Base-by-base conservation (phyloP, 1,140 invertebrate genomes). In the Lepidurus apus region DNA sequence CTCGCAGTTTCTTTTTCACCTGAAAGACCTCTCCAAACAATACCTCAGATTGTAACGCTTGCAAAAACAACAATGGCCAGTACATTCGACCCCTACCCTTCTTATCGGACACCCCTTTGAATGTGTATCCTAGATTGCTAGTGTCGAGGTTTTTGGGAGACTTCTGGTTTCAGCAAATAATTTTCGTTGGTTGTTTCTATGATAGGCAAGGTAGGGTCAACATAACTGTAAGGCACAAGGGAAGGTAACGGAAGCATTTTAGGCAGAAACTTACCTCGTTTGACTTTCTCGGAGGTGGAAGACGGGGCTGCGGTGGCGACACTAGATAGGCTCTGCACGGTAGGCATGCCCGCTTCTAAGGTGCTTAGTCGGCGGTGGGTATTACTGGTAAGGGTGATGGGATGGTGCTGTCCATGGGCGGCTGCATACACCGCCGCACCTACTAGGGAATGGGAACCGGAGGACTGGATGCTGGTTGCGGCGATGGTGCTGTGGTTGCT, bases 211-310 rank as follows among this genome's bases (percentile, higher is more conserved):
- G 17, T 65, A 13, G 53, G 34, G n/a, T n/a, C n/a, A n/a, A n/a
- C n/a, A n/a, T n/a, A n/a, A n/a, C n/a, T n/a, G n/a, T n/a, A n/a
- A n/a, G n/a, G n/a, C n/a, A n/a, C n/a, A n/a, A n/a, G n/a, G n/a
- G n/a, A n/a, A n/a, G n/a, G 34, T 34, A 34, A 8, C 17, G 8
- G 17, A 21, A n/a, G 21, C n/a, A n/a, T n/a, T 65, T 1, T 65
- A 13, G 8, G 7, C 7, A 17, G 6, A 65, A 9, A 65, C 24
- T 5, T 74, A 79, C 78, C 78, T 45, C 78, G 42, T 74, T 79
- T 79, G 73, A 75, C 75, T 79, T 79, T 79, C n/a, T 79, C 78
- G 9, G 75, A 47, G n/a, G 75, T 45, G 26, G 75, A 75, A 43
- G 78, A 47, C 73, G 43, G 45, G 74, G 73, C 65, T 5, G 78